Evolutionary conservation across 2,888 invertebrate genomes (phyloP).

Genomic region (Biston stratarius): DNA sequence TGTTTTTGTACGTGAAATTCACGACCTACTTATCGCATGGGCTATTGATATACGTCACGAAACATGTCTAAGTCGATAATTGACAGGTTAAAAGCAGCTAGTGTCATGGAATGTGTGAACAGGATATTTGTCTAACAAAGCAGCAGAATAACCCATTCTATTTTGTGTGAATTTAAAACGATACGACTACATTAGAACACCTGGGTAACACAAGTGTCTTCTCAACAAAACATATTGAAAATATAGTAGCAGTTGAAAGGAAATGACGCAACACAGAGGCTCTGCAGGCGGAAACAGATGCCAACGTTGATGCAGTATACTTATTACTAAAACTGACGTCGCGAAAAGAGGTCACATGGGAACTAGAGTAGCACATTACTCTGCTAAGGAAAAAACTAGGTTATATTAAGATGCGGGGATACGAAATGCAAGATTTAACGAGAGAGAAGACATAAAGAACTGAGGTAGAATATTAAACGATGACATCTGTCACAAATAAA

Average conservation of each 20-base stretch:
- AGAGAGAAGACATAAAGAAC: neutral
- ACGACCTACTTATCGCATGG: constrained; percentile 44
- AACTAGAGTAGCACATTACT: constrained; percentile 38
- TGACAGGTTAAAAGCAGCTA: constrained; percentile 27
- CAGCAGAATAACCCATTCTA: neutral
- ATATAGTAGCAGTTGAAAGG: constrained; percentile 43
- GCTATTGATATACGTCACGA: constrained; percentile 29
- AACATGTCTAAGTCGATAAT: constrained; percentile 24
- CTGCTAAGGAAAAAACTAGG: constrained; percentile 50
- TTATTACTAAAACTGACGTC: constrained; percentile 38
- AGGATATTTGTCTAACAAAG: constrained; percentile 4
- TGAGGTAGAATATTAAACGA: neutral
- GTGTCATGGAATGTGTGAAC: constrained; percentile 27
- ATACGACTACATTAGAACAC: neutral
- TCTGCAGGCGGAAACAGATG: constrained; percentile 56
- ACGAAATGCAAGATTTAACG: constrained; percentile 22
- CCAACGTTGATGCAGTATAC: constrained; percentile 52
- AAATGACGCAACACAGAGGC: constrained; percentile 49
- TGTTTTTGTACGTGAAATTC: constrained; percentile 49
- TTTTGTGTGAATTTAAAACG: neutral
- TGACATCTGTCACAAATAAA: constrained; percentile 8
- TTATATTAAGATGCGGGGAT: constrained; percentile 33
- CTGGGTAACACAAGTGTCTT: neutral
- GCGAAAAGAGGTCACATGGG: constrained; percentile 53
- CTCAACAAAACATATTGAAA: neutral